phyloP scores from a whole-genome alignment of 1,140 invertebrate species.

The Carposina sasakii region DNA sequence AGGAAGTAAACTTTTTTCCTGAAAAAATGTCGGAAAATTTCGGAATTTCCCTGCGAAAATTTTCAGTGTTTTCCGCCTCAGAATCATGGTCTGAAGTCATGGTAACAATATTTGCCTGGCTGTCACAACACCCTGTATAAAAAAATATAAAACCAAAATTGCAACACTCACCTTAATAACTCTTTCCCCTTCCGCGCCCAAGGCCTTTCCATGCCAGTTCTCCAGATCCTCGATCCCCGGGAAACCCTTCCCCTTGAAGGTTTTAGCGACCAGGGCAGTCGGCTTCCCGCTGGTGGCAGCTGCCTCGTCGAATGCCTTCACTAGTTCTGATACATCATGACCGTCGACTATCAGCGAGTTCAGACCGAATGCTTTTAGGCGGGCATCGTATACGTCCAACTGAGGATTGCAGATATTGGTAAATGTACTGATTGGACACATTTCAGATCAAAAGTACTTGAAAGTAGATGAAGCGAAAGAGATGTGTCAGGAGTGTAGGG shows the following conservation, averaged over 20 bases:
- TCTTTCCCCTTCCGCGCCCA: slow-evolving; percentile 85
- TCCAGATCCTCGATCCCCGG: slow-evolving; percentile 91
- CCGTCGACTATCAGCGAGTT: slow-evolving; percentile 96
- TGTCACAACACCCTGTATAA: no score
- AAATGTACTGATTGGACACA: no score
- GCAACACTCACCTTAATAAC: slow-evolving; percentile 78
- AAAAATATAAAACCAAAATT: neutral
- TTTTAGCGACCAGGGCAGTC: slow-evolving; percentile 95
- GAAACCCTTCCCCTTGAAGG: slow-evolving; percentile 95
- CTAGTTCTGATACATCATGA: slow-evolving; percentile 93
- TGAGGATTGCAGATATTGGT: no score
- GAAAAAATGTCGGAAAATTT: no score
- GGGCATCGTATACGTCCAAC: slow-evolving; percentile 90
- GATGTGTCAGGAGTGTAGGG: no score
- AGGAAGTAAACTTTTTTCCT: no score
- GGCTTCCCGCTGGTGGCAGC: slow-evolving; percentile 86
- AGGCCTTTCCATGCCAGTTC: slow-evolving; percentile 98
- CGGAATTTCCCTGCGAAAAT: no score
- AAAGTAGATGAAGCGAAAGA: no score
- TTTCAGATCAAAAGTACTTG: no score
- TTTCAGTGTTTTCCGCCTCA: no score
- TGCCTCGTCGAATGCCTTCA: slow-evolving; percentile 90
- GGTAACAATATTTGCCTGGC: no score
- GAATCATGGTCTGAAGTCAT: no score
- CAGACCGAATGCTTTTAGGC: slow-evolving; percentile 94